These are phyloP conservation scores for Rhabdomys pumilio DNA, from an alignment of 2,797 vertebrate species.

Conservation along the genomic window DNA sequence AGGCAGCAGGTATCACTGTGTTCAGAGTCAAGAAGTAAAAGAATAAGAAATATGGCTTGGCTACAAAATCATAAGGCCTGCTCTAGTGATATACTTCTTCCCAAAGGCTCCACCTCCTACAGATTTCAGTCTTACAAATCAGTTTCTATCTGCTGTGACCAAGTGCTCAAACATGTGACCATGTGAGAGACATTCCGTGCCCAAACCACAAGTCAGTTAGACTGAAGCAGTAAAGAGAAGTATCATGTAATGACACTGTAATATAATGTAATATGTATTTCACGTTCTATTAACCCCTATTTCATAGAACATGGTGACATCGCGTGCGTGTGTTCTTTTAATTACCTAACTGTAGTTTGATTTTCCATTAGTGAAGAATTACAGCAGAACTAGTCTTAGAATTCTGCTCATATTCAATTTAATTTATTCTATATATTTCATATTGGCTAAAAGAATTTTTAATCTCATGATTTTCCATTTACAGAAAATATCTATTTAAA, in stretches of 20 bases:
- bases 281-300: neutral
- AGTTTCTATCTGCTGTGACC: neutral
- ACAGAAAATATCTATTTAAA: slow-evolving; percentile 16
- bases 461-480: neutral
- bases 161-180: neutral
- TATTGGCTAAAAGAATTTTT: neutral
- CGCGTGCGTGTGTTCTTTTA: neutral
- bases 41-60: neutral
- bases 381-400: neutral
- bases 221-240: neutral
- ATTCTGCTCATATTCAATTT: slow-evolving; percentile 8
- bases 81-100: neutral
- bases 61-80: neutral
- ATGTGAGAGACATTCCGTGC: neutral
- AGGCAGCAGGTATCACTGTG: neutral
- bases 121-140: neutral
- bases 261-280: neutral
- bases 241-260: neutral
- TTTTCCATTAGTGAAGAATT: neutral
- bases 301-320: neutral
- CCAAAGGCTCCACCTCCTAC: neutral
- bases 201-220: neutral
- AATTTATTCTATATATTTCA: neutral
- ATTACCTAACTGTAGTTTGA: neutral
- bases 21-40: neutral